Evolutionary conservation across 2,113 vertebrate genomes (phyloP).

Genomic region (Herpetotheres cachinnans): DNA sequence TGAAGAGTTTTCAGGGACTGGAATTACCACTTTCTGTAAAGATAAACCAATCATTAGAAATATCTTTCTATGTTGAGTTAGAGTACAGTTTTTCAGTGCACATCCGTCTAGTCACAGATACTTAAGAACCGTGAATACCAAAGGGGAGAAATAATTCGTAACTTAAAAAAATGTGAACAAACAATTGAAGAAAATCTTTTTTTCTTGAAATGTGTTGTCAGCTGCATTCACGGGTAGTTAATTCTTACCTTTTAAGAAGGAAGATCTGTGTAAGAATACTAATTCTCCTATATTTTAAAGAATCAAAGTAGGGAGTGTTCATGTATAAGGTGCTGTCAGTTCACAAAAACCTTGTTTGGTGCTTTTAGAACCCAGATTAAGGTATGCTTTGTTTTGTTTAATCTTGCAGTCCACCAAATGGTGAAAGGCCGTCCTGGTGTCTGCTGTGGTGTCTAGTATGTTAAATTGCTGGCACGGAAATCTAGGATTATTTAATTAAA

Average conservation of each 20-base stretch:
- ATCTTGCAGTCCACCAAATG: neutral
- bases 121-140: neutral
- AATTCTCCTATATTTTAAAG: neutral
- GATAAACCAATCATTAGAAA: neutral
- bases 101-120: neutral
- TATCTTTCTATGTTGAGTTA: neutral
- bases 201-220: neutral
- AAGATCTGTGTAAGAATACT: neutral
- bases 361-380: neutral
- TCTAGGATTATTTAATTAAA: neutral
- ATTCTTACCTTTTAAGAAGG: neutral
- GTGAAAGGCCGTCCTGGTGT: neutral
- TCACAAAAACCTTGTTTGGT: neutral
- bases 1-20: neutral
- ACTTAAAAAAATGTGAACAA: neutral
- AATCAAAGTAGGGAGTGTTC: neutral
- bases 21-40: neutral
- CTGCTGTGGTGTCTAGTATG: neutral
- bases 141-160: neutral
- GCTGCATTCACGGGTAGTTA: neutral
- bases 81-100: neutral
- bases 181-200: neutral
- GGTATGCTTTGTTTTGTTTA: rapidly evolving
- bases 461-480: neutral
- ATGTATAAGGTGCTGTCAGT: neutral